These are phyloP conservation scores for Ligdia adustata DNA, from an alignment of 2,888 invertebrate species.

Conservation along the genomic window DNA sequence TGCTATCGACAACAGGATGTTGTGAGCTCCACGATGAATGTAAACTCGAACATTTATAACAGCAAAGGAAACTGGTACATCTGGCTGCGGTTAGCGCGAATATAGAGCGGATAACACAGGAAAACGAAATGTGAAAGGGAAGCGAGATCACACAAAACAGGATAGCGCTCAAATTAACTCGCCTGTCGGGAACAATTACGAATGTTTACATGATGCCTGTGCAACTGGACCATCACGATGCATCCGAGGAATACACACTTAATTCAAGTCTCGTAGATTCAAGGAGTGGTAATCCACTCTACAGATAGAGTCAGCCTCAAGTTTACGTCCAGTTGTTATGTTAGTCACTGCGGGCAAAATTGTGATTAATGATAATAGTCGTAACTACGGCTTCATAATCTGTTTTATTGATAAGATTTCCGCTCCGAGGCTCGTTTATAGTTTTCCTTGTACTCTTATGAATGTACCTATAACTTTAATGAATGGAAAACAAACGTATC, in stretches of 20 bases:
- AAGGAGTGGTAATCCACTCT: no score
- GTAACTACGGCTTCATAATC: neutral
- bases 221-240: slow-evolving; percentile 14
- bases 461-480: slow-evolving; percentile 38
- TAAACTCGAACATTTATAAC: slow-evolving; percentile 60
- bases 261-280: no score
- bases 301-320: no score
- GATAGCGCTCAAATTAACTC: slow-evolving; percentile 46
- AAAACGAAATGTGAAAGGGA: slow-evolving; percentile 66
- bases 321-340: no score
- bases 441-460: slow-evolving; percentile 15
- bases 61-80: slow-evolving; percentile 64
- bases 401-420: neutral
- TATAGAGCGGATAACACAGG: slow-evolving; percentile 52
- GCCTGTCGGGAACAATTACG: slow-evolving; percentile 44
- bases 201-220: slow-evolving; percentile 31
- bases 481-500: no score
- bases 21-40: slow-evolving; percentile 56
- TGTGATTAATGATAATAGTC: slow-evolving; percentile 11
- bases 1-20: slow-evolving; percentile 68
- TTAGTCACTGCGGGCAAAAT: no score
- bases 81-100: slow-evolving; percentile 56
- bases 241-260: no score
- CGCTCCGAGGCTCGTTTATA: neutral
- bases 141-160: slow-evolving; percentile 53